Evolutionary conservation across 1,140 invertebrate species (phyloP).

Genomic region (Rhizoglyphus robini): DNA sequence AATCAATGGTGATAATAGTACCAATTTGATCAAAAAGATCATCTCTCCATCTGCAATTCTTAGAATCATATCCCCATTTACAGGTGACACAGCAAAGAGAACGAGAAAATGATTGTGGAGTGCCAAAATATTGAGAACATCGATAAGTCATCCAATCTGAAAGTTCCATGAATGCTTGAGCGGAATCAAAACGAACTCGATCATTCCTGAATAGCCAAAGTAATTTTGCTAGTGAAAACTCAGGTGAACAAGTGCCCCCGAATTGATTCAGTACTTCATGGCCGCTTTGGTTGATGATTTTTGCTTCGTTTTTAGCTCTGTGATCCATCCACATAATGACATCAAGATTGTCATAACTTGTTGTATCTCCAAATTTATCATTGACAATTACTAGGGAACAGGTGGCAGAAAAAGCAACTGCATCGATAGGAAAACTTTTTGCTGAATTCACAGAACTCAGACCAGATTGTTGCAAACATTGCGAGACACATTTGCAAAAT

Average conservation of each 20-base stretch:
- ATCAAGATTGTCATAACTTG: constrained; percentile 58
- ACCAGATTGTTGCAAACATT: not conserved
- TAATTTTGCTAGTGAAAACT: constrained; percentile 93
- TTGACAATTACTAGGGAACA: constrained; percentile 78
- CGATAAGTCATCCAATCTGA: constrained; percentile 89
- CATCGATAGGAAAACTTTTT: constrained; percentile 20
- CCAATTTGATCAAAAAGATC: constrained; percentile 59
- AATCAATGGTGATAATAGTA: constrained; percentile 57
- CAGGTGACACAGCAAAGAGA: constrained; percentile 82
- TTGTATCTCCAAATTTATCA: constrained; percentile 28
- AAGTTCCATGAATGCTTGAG: constrained; percentile 70
- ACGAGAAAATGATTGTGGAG: constrained; percentile 35
- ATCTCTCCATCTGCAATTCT: constrained; percentile 50
- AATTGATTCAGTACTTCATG: constrained; percentile 66
- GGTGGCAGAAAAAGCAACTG: constrained; percentile 86
- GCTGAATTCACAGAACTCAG: constrained; percentile 8
- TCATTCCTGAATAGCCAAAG: constrained; percentile 66
- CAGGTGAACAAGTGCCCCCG: constrained; percentile 77
- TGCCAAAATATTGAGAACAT: constrained; percentile 20
- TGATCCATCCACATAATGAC: constrained; percentile 97
- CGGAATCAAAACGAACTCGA: constrained; percentile 43
- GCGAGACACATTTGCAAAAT: constrained; percentile 39
- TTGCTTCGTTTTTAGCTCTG: constrained; percentile 63
- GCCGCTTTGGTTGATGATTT: constrained; percentile 58
- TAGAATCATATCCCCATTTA: constrained; percentile 69